Percentiles rank a stretch among this genome's conserved stretches.
These are phyloP conservation scores for Plagodis pulveraria DNA, from an alignment of 2,888 invertebrate genomes.

Conservation along the genomic window DNA sequence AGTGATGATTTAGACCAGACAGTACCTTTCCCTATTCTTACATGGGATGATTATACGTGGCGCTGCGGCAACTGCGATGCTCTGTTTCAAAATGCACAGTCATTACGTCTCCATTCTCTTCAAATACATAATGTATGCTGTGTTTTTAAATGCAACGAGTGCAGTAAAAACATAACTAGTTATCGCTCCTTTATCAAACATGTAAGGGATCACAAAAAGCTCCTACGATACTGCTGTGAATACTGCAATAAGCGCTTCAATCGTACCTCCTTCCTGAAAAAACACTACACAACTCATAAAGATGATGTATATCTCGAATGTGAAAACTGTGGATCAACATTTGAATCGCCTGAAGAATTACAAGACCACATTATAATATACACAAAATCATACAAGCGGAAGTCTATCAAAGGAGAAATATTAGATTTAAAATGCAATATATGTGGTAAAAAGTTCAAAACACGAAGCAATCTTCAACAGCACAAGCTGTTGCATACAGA, in stretches of 20 bases:
- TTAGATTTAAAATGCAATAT: constrained; percentile 67
- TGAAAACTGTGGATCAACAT: constrained; percentile 63
- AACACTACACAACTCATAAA: constrained; percentile 47
- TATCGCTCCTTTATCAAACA: constrained; percentile 68
- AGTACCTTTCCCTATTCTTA: constrained; percentile 38
- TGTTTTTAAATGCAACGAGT: constrained; percentile 70
- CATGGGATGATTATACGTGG: constrained; percentile 73
- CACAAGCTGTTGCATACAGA: constrained; percentile 76
- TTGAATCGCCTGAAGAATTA: constrained; percentile 60
- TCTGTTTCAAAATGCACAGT: constrained; percentile 67
- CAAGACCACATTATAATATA: constrained; percentile 67
- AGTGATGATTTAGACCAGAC: constrained; percentile 34
- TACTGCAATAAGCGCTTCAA: constrained; percentile 65
- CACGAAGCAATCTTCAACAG: constrained; percentile 66
- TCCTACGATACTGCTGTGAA: constrained; percentile 69
- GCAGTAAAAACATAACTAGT: constrained; percentile 60
- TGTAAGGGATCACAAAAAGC: constrained; percentile 64
- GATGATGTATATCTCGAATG: constrained; percentile 47
- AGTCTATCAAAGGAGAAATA: constrained; percentile 46
- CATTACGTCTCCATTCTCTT: constrained; percentile 66
- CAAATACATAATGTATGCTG: constrained; percentile 73
- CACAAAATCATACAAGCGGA: constrained; percentile 52
- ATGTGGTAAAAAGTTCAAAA: constrained; percentile 73
- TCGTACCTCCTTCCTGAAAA: constrained; percentile 54
- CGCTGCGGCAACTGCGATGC: constrained; percentile 73